phyloP scores from a whole-genome alignment of 2,797 vertebrate genomes.

The Typhlichthys eigenmanni region DNA sequence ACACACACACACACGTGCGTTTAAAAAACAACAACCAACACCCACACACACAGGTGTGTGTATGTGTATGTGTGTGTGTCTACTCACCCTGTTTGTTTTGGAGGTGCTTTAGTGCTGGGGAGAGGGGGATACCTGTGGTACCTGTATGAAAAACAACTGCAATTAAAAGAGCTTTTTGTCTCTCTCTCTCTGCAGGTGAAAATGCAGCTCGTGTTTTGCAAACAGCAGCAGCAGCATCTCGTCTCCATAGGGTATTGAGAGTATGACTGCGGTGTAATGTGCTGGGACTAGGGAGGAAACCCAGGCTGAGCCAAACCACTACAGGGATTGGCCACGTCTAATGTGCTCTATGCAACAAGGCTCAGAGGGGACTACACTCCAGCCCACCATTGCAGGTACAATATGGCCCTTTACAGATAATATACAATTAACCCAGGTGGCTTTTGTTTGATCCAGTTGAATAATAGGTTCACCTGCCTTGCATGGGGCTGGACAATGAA shows the following conservation, averaged over 20 bases:
- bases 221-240: conserved; percentile 66
- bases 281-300: conserved; percentile 57
- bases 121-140: conserved; percentile 82
- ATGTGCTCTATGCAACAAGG: conserved; percentile 38
- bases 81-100: conserved; percentile 87
- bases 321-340: conserved; percentile 48
- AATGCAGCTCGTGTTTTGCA: conserved; percentile 76
- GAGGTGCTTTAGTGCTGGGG: conserved; percentile 84
- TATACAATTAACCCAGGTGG: not conserved
- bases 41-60: not conserved
- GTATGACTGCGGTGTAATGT: conserved; percentile 67
- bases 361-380: conserved; percentile 34
- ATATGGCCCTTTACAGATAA: conserved; percentile 7
- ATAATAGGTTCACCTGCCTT: conserved; percentile 4
- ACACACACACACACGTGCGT: not conserved
- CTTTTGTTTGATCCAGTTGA: not conserved
- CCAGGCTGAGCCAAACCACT: conserved; percentile 50
- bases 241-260: conserved; percentile 50
- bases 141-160: conserved; percentile 85
- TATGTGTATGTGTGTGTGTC: conserved; percentile 40
- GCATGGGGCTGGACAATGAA: conserved; percentile 1
- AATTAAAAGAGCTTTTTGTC: conserved; percentile 78
- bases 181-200: conserved; percentile 64
- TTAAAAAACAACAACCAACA: too few species aligned
- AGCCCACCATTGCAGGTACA: conserved; percentile 29